phyloP scores from a whole-genome alignment of 2,797 vertebrate species.

The Chanos chanos region DNA sequence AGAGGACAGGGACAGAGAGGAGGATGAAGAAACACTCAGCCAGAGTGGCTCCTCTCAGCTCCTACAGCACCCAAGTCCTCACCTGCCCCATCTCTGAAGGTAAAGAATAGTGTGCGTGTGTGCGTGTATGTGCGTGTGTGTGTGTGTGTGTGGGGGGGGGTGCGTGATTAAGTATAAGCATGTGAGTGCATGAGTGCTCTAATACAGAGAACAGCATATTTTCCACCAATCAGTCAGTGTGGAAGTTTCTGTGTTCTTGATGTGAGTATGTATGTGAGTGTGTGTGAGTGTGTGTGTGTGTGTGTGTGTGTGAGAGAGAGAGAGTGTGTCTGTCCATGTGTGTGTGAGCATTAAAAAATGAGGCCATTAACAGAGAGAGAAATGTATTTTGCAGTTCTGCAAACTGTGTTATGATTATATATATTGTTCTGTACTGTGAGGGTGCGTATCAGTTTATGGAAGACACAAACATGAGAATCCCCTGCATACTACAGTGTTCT shows the following conservation, averaged over 20 bases:
- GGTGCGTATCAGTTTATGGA: too few species aligned
- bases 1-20: conserved; percentile 60
- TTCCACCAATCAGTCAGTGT: too few species aligned
- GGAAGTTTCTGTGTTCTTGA: background rate
- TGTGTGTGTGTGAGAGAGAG: background rate
- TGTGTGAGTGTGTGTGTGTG: background rate
- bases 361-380: background rate
- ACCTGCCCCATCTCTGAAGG: conserved; percentile 79
- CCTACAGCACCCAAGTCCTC: conserved; percentile 79
- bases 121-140: background rate
- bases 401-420: too few species aligned
- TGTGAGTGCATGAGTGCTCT: too few species aligned
- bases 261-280: background rate
- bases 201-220: too few species aligned
- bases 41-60: conserved; percentile 79
- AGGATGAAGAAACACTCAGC: conserved; percentile 83
- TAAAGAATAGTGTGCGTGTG: conserved; percentile 51
- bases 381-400: background rate
- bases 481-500: too few species aligned
- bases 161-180: conserved; percentile 1
- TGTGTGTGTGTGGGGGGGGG: background rate
- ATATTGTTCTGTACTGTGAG: too few species aligned
- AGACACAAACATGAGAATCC: too few species aligned
- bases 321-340: background rate
- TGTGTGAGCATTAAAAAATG: background rate